These are phyloP conservation scores for Rhincodon typus DNA, from an alignment of 2,797 vertebrate species.

Conservation along the genomic window DNA sequence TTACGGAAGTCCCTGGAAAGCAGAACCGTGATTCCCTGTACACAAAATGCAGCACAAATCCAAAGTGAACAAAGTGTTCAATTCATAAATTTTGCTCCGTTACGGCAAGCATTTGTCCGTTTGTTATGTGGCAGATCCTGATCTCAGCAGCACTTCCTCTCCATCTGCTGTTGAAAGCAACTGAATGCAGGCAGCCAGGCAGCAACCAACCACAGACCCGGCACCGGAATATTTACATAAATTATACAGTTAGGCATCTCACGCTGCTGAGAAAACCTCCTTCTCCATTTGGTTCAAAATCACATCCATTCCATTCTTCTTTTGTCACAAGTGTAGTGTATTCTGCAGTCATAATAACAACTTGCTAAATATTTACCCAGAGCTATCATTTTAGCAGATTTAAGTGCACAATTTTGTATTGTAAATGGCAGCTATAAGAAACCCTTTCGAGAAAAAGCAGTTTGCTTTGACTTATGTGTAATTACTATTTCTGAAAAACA, in stretches of 20 bases:
- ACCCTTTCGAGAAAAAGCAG: not conserved
- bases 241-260: slow-evolving; percentile 45
- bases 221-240: slow-evolving; percentile 63
- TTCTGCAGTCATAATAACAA: not conserved
- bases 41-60: not conserved
- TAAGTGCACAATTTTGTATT: not conserved
- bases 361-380: not conserved
- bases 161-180: slow-evolving; percentile 58
- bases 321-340: not conserved
- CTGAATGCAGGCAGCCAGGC: slow-evolving; percentile 51
- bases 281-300: not conserved
- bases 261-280: slow-evolving; percentile 28
- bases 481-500: not conserved
- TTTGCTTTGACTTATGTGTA: not conserved
- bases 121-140: slow-evolving; percentile 9
- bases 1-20: slow-evolving; percentile 12
- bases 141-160: slow-evolving; percentile 44
- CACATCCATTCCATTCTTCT: not conserved
- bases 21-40: not conserved
- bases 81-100: slow-evolving; percentile 14
- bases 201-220: slow-evolving; percentile 53
- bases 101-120: slow-evolving; percentile 18
- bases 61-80: slow-evolving; percentile 26
- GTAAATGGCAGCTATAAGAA: not conserved
- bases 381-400: not conserved